Percentiles rank a stretch among this genome's conserved stretches.
Conservation (phyloP, 2,888 invertebrate genomes). For the Tenodera sinensis region DNA sequence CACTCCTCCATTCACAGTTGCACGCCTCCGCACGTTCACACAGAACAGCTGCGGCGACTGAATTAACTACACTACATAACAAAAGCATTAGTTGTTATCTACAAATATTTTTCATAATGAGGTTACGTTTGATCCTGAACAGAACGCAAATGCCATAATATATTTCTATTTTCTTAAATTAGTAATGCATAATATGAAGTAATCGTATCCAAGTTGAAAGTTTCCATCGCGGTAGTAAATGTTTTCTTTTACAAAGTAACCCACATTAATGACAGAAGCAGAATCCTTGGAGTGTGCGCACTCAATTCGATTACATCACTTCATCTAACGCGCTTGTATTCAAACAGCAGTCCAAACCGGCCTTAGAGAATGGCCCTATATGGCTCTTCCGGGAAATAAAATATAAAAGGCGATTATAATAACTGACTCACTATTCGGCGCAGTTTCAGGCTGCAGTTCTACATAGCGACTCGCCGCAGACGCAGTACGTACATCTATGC, state of each 20-base stretch:
- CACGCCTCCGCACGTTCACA: background rate
- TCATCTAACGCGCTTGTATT: background rate
- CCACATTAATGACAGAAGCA: background rate
- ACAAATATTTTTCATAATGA: background rate
- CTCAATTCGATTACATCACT: background rate
- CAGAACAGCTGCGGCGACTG: background rate
- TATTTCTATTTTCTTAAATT: background rate
- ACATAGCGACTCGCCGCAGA: background rate
- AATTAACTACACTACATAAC: background rate
- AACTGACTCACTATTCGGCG: background rate
- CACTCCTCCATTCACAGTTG: background rate
- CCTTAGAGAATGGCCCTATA: background rate
- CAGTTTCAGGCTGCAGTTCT: background rate
- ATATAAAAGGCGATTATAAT: background rate
- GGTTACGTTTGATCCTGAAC: background rate
- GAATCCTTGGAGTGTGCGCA: background rate
- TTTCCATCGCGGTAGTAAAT: background rate
- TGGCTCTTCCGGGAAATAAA: background rate
- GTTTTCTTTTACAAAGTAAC: background rate
- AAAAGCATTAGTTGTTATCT: background rate
- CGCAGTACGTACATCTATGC: background rate
- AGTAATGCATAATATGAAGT: background rate
- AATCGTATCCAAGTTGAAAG: background rate
- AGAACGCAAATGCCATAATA: background rate
- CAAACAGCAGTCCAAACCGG: background rate